Evolutionary conservation across 2,888 invertebrate species (phyloP), one percentile per base, ranked within the genome.

Genomic region (Phania funesta): DNA sequence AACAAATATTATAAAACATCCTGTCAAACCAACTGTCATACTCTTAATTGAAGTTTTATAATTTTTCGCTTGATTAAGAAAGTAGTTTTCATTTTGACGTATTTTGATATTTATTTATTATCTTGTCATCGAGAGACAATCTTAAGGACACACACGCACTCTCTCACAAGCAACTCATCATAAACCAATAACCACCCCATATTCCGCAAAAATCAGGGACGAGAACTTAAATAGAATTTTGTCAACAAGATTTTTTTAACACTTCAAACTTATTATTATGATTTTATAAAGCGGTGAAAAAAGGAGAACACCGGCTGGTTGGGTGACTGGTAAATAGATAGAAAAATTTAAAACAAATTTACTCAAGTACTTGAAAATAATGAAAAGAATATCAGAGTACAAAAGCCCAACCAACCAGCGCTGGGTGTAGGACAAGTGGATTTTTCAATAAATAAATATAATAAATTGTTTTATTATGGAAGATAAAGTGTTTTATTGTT

Each of bases 21-120:
- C 18, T 67, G 22, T 38, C 35, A 52, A 20, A 41, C 29, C 46
- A 77, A 70, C 56, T 75, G 70, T 64, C 68, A 67, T 18, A 48
- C 5, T n/a, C n/a, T n/a, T n/a, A n/a, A 3, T n/a, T 18, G 22
- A 68, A 65, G n/a, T 8, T n/a, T 26, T 44, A 29, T 70, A 38
- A 11, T 74, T 80, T 85, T 70, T 35, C 56, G 77, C 77, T 84
- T 84, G 58, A 73, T 65, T 78, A 46, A 75, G 68, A 81, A 83
- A 83, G 86, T 85, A 86, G 85, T 86, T 86, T 86, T 85, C 16
- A 41, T 87, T 89, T 87, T 89, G 88, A 89, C 89, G 89, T 86
- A 89, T 89, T 89, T 89, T 88, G 86, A 88, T 88, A 88, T 88
- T 87, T 87, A 89, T 89, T 89, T 89, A 89, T 89, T 89, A 89